Base-by-base conservation (phyloP, 2,797 vertebrate genomes). In the Crocodylus rhombifer region DNA sequence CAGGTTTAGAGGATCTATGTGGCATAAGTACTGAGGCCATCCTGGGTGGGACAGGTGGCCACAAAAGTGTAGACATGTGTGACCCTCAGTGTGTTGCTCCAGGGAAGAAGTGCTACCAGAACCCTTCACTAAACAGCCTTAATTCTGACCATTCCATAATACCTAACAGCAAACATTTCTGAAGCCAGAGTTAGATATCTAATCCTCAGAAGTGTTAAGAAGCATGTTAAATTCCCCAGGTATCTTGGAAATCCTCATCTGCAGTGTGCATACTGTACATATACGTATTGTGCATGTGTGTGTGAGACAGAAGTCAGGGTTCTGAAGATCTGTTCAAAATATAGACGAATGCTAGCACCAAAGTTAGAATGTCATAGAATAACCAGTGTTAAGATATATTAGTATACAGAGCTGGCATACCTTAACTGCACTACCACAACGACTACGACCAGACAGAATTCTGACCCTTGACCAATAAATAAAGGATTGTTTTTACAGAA, bases 151-250 rank as follows among this genome's bases (percentile, higher is more conserved):
- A 30, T 36, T 55, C 30, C 26, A n/a, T 62, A 33, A 63, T 25
- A 25, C 2, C 2, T 11, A 60, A 21, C 63, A 2, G 4, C 11
- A 78, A 91, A 82, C 0, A 1, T 67, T n/a, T 17, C 26, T 26
- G 21, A 80, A 91, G 91, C 82, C 63, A 2, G 67, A 23, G 36
- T 42, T 73, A 20, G 1, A 64, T 79, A 89, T 91, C 25, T 20
- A 6, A 3, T 85, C 90, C 64, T 36, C 33, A 84, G 23, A 64
- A 62, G 12, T 30, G 14, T 82, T 58, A 64, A 69, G 7, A 78
- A 58, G 26, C 25, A 36, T 17, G 21, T 74, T 81, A 69, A 25
- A 75, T 36, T 73, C 36, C 3, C 25, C 79, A 0, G 51, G 25
- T 33, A 87, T 21, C 75, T 82, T 83, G 65, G 51, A 90, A 80